Percentiles rank a stretch among this genome's conserved stretches.
Conservation (phyloP, 1,140 invertebrate genomes). For the Helicoverpa zea region DNA sequence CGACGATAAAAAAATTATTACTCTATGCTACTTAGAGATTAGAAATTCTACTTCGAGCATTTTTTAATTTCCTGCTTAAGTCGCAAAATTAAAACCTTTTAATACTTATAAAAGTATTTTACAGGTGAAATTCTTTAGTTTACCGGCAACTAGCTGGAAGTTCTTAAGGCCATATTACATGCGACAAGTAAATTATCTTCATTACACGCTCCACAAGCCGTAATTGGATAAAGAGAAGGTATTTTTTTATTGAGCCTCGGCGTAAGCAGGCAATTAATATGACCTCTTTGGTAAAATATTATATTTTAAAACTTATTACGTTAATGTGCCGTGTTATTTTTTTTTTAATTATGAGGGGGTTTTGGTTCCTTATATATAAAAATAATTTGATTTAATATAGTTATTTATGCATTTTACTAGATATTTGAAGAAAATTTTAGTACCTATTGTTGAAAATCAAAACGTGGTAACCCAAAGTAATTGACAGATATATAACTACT, state of each 20-base stretch:
- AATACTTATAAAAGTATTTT: not conserved
- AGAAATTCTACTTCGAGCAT: too few species aligned
- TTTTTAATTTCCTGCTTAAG: not conserved
- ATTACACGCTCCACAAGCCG: slow-evolving; percentile 32
- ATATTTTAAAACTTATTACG: slow-evolving; percentile 16
- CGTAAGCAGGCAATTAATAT: slow-evolving; percentile 16
- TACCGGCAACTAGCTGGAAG: not conserved
- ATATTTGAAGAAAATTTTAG: too few species aligned
- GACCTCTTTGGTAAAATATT: slow-evolving; percentile 8
- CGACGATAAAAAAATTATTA: too few species aligned
- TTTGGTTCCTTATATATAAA: not conserved
- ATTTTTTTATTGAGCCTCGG: slow-evolving; percentile 19
- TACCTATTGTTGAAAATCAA: too few species aligned
- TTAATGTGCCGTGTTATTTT: not conserved
- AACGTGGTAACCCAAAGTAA: too few species aligned
- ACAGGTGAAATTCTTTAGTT: not conserved
- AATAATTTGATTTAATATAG: too few species aligned
- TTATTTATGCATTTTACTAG: too few species aligned
- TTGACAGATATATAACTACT: too few species aligned
- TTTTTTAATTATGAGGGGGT: not conserved
- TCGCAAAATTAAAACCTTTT: not conserved
- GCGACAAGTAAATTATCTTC: slow-evolving; percentile 55
- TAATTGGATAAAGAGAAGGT: slow-evolving; percentile 50
- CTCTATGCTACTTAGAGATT: too few species aligned
- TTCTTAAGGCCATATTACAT: slow-evolving; percentile 49